Conservation (phyloP, 2,888 invertebrate genomes). For the Drosophila leonis region DNA sequence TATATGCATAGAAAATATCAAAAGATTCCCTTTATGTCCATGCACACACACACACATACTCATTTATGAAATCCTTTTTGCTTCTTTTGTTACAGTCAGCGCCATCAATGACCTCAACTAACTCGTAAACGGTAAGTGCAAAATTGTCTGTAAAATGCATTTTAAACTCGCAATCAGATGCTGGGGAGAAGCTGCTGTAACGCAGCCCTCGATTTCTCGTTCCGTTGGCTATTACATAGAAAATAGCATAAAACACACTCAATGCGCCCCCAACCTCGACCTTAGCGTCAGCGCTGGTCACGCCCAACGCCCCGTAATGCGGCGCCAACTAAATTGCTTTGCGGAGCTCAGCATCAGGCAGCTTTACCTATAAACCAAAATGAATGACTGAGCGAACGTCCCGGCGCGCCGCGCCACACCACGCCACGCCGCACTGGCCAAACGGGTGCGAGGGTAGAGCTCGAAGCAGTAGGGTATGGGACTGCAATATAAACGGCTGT, state of each 20-base stretch:
- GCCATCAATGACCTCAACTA: slow-evolving; percentile 65
- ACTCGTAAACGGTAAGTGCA: slow-evolving; percentile 72
- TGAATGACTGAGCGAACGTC: slow-evolving; percentile 63
- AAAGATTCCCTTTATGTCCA: background rate
- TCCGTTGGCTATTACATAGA: slow-evolving; percentile 10
- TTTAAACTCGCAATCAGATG: slow-evolving; percentile 53
- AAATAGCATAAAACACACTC: slow-evolving; percentile 25
- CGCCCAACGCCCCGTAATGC: slow-evolving; percentile 53
- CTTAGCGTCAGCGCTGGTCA: slow-evolving; percentile 44
- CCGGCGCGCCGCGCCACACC: slow-evolving; percentile 14
- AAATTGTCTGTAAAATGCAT: slow-evolving; percentile 70
- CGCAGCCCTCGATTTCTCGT: background rate
- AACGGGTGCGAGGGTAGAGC: background rate
- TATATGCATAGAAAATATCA: slow-evolving; percentile 2
- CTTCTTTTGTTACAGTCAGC: slow-evolving; percentile 39
- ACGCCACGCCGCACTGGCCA: too few relatives aligned
- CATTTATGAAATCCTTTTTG: slow-evolving; percentile 8
- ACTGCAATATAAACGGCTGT: slow-evolving; percentile 49
- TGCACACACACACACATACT: background rate
- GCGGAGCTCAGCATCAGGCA: slow-evolving; percentile 40
- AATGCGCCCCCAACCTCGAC: slow-evolving; percentile 30
- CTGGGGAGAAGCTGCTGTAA: background rate
- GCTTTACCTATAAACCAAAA: slow-evolving; percentile 73
- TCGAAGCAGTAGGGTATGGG: slow-evolving; percentile 1
- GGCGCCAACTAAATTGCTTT: slow-evolving; percentile 69